phyloP scores from a whole-genome alignment of 2,113 vertebrate genomes.

The Sceloporus tristichus region DNA sequence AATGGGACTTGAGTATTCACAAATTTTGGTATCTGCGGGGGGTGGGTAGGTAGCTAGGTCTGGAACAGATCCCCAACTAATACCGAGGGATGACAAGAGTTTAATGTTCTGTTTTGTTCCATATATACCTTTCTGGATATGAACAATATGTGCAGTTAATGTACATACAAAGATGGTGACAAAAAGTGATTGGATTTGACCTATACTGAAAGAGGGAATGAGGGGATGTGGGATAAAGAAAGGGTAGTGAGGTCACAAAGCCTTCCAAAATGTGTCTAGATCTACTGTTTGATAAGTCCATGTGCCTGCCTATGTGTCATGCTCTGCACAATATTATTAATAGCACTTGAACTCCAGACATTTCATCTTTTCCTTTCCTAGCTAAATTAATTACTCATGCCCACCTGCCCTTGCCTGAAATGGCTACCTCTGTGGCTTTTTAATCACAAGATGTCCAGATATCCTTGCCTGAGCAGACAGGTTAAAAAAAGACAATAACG shows the following conservation, averaged over 20 bases:
- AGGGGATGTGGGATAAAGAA: neutral
- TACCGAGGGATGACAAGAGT: too few species aligned
- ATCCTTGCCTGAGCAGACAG: too few species aligned
- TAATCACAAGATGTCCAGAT: too few species aligned
- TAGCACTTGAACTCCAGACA: neutral
- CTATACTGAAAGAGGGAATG: neutral
- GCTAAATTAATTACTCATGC: neutral
- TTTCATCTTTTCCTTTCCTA: neutral
- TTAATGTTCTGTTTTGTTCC: neutral
- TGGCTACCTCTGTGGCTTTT: too few species aligned
- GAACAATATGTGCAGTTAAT: neutral
- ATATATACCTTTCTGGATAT: neutral
- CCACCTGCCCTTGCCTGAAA: neutral
- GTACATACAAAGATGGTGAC: neutral
- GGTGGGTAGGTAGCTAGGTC: too few species aligned
- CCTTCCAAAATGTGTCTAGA: neutral
- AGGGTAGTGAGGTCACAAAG: neutral
- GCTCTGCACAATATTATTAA: neutral
- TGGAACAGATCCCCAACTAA: too few species aligned
- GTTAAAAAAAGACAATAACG: too few species aligned
- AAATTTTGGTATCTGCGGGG: too few species aligned
- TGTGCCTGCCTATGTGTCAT: neutral
- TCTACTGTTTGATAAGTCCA: neutral
- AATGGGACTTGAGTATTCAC: too few species aligned
- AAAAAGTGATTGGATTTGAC: neutral